These are phyloP conservation scores for Xenentodon cancila DNA, from an alignment of 2,797 vertebrate species.

Conservation along the genomic window DNA sequence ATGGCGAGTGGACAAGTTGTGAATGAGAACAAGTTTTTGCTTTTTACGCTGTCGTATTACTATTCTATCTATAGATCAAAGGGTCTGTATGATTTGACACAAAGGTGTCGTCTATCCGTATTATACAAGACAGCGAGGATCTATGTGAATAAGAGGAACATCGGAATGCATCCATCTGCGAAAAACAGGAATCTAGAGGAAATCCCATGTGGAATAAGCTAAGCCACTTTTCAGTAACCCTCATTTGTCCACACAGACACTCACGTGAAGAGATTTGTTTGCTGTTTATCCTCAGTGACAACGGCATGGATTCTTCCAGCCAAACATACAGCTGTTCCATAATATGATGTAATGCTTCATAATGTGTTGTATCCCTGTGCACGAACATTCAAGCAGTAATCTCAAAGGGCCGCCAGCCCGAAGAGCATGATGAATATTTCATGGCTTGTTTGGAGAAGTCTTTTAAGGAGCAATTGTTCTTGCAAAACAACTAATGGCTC, in stretches of 20 bases:
- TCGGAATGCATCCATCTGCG: conserved; percentile 16
- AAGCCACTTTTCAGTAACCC: conserved; percentile 22
- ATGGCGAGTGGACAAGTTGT: too few relatives aligned
- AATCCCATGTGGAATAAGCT: conserved; percentile 28
- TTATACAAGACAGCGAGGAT: conserved; percentile 7
- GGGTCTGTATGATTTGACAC: conserved; percentile 1
- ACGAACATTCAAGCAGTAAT: conserved; percentile 28
- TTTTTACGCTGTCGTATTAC: not conserved
- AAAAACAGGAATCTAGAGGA: conserved; percentile 8
- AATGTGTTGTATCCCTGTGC: conserved; percentile 29
- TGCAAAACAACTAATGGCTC: conserved; percentile 39
- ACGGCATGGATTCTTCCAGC: conserved; percentile 20
- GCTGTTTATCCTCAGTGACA: conserved; percentile 11
- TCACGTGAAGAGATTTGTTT: not conserved
- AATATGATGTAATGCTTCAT: conserved; percentile 44
- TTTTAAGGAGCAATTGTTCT: conserved; percentile 51
- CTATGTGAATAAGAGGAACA: conserved; percentile 5
- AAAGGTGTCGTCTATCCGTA: not conserved
- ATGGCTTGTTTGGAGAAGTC: conserved; percentile 45
- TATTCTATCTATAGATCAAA: conserved; percentile 9
- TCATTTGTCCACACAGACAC: conserved; percentile 16
- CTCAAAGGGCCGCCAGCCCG: conserved; percentile 32
- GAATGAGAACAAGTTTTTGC: not conserved
- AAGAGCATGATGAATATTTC: conserved; percentile 58
- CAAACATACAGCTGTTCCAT: conserved; percentile 20